phyloP scores from a whole-genome alignment of 2,888 invertebrate species.

The Acanthococcus lagerstroemiae region DNA sequence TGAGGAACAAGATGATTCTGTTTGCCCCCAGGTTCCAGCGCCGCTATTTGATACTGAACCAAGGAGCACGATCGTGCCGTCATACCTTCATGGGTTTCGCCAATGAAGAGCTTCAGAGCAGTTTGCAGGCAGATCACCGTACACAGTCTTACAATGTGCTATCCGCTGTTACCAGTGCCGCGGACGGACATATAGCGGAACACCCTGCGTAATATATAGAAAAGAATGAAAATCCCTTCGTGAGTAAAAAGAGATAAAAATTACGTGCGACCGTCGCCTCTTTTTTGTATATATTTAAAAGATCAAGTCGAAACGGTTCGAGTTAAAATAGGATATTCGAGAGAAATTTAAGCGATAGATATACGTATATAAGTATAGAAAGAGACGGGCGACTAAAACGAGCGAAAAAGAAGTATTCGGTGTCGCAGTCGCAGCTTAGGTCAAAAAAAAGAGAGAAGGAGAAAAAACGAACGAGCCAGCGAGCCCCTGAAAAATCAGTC shows the following conservation, averaged over 20 bases:
- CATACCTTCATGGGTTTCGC: too few species aligned
- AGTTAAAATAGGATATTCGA: slow-evolving; percentile 18
- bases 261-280: not conserved
- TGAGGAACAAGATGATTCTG: too few species aligned
- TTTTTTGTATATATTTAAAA: slow-evolving; percentile 14
- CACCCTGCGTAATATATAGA: too few species aligned
- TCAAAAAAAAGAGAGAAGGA: not conserved
- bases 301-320: slow-evolving; percentile 18
- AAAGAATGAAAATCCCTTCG: too few species aligned
- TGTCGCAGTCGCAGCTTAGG: slow-evolving; percentile 8
- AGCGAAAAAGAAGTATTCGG: slow-evolving; percentile 2
- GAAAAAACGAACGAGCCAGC: not conserved
- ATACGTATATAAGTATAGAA: not conserved
- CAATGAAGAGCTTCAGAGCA: too few species aligned
- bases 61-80: too few species aligned
- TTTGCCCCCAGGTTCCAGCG: too few species aligned
- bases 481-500: slow-evolving; percentile 25
- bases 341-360: slow-evolving; percentile 21
- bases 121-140: too few species aligned
- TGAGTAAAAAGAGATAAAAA: slow-evolving; percentile 1
- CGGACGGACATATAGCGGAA: too few species aligned
- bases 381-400: not conserved
- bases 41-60: too few species aligned
- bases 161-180: too few species aligned
- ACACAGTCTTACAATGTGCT: too few species aligned